Percentiles rank a stretch among this genome's conserved stretches.
Conservation (phyloP, 2,113 vertebrate genomes). For the Phalacrocorax aristotelis region DNA sequence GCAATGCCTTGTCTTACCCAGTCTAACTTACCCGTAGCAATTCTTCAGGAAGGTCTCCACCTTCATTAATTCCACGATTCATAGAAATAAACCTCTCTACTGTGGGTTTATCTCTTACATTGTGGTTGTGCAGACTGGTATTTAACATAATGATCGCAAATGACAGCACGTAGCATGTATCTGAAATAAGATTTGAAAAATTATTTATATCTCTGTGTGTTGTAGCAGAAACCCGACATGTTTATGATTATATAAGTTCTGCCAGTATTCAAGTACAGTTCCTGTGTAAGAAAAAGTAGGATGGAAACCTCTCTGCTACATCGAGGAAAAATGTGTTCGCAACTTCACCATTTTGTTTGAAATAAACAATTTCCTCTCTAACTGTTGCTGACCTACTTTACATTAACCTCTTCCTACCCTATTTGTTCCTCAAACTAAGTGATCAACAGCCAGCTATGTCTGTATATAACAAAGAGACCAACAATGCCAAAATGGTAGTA, state of each 20-base stretch:
- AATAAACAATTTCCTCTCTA: not conserved
- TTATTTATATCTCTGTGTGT: not conserved
- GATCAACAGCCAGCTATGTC: not conserved
- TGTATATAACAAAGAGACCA: not conserved
- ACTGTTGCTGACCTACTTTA: not conserved
- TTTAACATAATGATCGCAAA: constrained; percentile 99
- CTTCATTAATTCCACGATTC: constrained; percentile 98
- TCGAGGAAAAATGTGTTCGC: not conserved
- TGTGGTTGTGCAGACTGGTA: constrained; percentile 97
- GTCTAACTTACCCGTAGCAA: constrained; percentile 85
- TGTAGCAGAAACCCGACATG: not conserved
- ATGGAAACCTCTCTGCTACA: not conserved
- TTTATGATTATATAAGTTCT: not conserved
- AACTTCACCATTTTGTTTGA: not conserved
- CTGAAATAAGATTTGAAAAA: constrained; percentile 71
- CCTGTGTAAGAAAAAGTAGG: not conserved
- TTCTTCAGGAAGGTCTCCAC: constrained; percentile 95
- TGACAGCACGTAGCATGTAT: constrained; percentile 95
- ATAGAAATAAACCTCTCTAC: constrained; percentile 97
- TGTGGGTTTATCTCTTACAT: constrained; percentile 93
- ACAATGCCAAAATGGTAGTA: not conserved
- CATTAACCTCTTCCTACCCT: not conserved
- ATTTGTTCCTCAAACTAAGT: not conserved
- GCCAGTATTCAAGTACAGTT: not conserved
- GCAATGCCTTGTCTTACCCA: not conserved